These are phyloP conservation scores for Crypturellus undulatus DNA, from an alignment of 2,113 vertebrate species.

Conservation along the genomic window DNA sequence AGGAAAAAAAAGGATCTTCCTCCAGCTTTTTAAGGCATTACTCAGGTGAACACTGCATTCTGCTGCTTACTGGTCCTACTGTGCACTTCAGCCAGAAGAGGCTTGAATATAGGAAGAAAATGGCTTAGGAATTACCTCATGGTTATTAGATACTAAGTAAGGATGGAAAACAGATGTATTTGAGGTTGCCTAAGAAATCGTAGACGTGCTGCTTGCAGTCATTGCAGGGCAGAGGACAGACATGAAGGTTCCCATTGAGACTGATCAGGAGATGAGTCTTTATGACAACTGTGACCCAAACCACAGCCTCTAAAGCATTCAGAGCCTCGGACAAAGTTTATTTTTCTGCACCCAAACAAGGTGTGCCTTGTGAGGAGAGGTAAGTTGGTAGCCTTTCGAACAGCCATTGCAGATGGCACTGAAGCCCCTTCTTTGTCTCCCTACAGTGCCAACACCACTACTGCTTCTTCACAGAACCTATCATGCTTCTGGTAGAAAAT, in stretches of 20 bases:
- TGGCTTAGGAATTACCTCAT: background rate
- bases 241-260: background rate
- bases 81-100: background rate
- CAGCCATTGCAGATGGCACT: background rate
- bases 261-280: background rate
- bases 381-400: background rate
- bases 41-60: background rate
- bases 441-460: background rate
- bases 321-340: background rate
- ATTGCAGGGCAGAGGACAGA: background rate
- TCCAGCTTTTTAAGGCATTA: background rate
- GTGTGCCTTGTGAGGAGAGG: background rate
- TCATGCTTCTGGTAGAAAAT: background rate
- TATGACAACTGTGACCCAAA: background rate
- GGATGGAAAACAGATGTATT: background rate
- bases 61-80: background rate
- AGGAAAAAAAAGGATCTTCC: background rate
- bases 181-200: background rate
- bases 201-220: background rate
- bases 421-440: background rate
- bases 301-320: background rate
- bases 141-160: background rate
- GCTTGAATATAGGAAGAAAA: background rate
- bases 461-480: background rate
- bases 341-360: background rate